Conservation (phyloP, 2,797 vertebrate genomes). For the Mareca penelope region DNA sequence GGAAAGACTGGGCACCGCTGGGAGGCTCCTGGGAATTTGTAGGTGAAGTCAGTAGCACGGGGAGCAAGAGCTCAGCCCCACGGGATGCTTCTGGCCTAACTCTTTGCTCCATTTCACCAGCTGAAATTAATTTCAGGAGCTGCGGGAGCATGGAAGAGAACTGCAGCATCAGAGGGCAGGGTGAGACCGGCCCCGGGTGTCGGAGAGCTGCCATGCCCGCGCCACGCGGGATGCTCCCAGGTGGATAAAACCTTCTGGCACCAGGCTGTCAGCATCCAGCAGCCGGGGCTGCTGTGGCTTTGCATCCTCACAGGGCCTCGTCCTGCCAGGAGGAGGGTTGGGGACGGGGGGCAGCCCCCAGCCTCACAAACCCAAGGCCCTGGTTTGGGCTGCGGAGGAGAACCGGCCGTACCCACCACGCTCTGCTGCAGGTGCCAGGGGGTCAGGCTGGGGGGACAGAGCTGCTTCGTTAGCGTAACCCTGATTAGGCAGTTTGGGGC, state of each 20-base stretch:
- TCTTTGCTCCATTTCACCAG: neutral
- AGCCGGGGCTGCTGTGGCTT: neutral
- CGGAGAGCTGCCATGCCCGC: neutral
- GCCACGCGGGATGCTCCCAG: neutral
- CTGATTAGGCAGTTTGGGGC: slow-evolving; percentile 51
- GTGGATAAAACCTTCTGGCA: neutral
- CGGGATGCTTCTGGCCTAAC: neutral
- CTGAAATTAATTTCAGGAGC: neutral
- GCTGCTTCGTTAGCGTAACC: slow-evolving; percentile 45
- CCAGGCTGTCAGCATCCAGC: neutral
- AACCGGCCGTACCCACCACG: neutral
- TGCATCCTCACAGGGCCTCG: no score
- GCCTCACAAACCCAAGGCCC: neutral
- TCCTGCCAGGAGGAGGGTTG: neutral
- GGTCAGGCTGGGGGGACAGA: slow-evolving; percentile 31
- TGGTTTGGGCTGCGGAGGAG: no score
- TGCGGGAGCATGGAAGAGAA: neutral
- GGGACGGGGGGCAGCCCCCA: neutral
- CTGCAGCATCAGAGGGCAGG: neutral
- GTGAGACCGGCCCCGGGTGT: neutral
- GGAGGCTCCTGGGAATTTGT: neutral
- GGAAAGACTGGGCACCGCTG: neutral
- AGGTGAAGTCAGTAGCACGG: neutral
- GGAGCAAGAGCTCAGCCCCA: neutral
- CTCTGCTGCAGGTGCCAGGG: slow-evolving; percentile 4